These are phyloP conservation scores for Phengaris arion DNA, from an alignment of 2,888 invertebrate genomes.

Conservation along the genomic window DNA sequence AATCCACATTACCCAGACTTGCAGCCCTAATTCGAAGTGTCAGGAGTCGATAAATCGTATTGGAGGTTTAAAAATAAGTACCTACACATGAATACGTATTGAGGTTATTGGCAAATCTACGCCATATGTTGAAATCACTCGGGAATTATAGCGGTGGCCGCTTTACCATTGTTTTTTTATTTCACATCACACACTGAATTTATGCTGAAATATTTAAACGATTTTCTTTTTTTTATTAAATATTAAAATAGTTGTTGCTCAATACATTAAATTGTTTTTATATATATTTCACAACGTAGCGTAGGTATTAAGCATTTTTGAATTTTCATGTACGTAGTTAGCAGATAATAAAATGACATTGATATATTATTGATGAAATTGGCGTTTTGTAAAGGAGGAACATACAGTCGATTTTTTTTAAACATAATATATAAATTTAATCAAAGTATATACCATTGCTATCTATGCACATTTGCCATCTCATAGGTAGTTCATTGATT, in stretches of 20 bases:
- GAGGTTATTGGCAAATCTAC: slow-evolving; percentile 38
- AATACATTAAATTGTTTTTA: slow-evolving; percentile 9
- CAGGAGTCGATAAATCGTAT: slow-evolving; percentile 37
- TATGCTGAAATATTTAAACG: slow-evolving; percentile 14
- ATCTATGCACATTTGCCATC: too few relatives aligned
- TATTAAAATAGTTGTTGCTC: neutral
- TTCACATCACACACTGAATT: slow-evolving; percentile 20
- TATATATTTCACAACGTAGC: neutral
- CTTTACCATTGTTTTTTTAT: slow-evolving; percentile 30
- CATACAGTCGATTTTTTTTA: too few relatives aligned
- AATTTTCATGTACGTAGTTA: neutral
- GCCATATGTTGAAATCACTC: slow-evolving; percentile 36
- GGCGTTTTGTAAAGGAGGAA: too few relatives aligned
- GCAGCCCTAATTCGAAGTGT: slow-evolving; percentile 31
- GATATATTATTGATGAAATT: too few relatives aligned
- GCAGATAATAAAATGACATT: neutral
- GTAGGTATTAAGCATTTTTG: neutral
- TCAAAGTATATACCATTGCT: too few relatives aligned
- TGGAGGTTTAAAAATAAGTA: slow-evolving; percentile 37
- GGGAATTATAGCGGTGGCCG: slow-evolving; percentile 27
- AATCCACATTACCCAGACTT: neutral
- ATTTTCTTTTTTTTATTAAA: neutral
- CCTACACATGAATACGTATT: slow-evolving; percentile 36
- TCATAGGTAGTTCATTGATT: too few relatives aligned
- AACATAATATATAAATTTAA: too few relatives aligned